A percentile compares a stretch with the other conserved stretches of the same genome.
These are phyloP conservation scores for Siniperca obscura DNA, from an alignment of 2,797 vertebrate genomes.

Conservation along the genomic window DNA sequence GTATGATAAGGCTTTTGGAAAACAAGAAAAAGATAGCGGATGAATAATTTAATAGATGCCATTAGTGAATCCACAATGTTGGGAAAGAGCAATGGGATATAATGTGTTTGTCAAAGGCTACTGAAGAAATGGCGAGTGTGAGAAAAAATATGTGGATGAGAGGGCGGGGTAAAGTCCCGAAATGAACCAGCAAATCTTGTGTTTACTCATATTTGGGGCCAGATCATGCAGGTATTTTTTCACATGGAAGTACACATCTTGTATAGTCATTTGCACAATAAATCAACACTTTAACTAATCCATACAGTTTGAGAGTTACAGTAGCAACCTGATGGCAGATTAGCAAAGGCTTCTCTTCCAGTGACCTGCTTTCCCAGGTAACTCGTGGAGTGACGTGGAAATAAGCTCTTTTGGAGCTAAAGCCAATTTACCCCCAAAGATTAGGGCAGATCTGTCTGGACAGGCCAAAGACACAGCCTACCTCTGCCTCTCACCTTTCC, in stretches of 20 bases:
- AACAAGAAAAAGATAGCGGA: not conserved
- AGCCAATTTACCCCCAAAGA: conserved; percentile 87
- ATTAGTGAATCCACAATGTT: conserved; percentile 39
- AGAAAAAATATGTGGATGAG: not conserved
- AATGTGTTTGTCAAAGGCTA: not conserved
- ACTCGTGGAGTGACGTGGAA: conserved; percentile 81
- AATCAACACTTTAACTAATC: conserved; percentile 13
- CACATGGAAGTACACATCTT: not conserved
- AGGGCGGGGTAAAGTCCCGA: not conserved
- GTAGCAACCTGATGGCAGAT: conserved; percentile 69
- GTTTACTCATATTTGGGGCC: not conserved
- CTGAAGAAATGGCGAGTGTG: conserved; percentile 3
- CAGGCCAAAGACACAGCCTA: conserved; percentile 71
- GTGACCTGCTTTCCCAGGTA: conserved; percentile 83
- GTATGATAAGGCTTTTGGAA: not conserved
- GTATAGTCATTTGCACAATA: not conserved
- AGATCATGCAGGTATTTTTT: not conserved
- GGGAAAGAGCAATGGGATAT: conserved; percentile 11
- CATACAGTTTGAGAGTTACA: conserved; percentile 42
- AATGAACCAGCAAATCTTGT: not conserved
- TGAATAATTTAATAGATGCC: conserved; percentile 52
- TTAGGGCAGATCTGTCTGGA: conserved; percentile 85
- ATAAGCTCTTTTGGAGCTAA: conserved; percentile 88
- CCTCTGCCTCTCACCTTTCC: conserved; percentile 34
- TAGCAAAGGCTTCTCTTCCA: conserved; percentile 75